Base-by-base conservation (phyloP, 2,797 vertebrate genomes). In the Morelia viridis region DNA sequence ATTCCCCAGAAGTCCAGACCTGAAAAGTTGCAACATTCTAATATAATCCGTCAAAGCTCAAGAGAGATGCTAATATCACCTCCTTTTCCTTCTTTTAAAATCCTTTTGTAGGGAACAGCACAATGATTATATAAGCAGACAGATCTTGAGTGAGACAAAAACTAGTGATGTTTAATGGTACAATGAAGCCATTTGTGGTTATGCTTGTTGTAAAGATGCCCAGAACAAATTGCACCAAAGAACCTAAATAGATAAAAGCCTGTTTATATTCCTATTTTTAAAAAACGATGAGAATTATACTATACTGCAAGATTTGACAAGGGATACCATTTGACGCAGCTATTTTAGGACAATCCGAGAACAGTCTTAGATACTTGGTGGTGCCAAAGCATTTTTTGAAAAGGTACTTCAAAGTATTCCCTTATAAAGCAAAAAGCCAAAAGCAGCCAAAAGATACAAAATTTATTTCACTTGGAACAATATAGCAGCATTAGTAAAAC, bases 331-430 rank as follows among this genome's bases (percentile, higher is more conserved):
- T 87, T 58, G 22, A 76, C 86, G 19, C 12, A 76, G 13, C 76
- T 76, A 56, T 62, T 92, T 92, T 68, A 76, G 6, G 41, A 26
- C 12, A 61, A 84, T 41, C 65, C 68, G 83, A 91, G 22, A 91
- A 57, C 26, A 83, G 10, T 22, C 28, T 31, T 19, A 13, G 11
- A 87, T 12, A 46, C 17, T 60, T 62, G 19, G 11, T 35, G 62
- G 35, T 53, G n/a, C n/a, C 24, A 13, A n/a, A 15, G 8, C 9
- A 56, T 8, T 35, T 61, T 24, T 50, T 26, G 31, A n/a, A n/a
- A 85, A 91, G 71, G 35, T 71, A 71, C 57, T 53, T 46, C 68
- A 88, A 83, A 83, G 22, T 85, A 46, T 28, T 5, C 11, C 41
- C 11, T 84, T 62, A 24, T 2, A 83, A 88, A 28, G 11, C 19